These are phyloP conservation scores for Epsilonema sp. DNA, from an alignment of 2,888 invertebrate genomes.

Conservation along the genomic window DNA sequence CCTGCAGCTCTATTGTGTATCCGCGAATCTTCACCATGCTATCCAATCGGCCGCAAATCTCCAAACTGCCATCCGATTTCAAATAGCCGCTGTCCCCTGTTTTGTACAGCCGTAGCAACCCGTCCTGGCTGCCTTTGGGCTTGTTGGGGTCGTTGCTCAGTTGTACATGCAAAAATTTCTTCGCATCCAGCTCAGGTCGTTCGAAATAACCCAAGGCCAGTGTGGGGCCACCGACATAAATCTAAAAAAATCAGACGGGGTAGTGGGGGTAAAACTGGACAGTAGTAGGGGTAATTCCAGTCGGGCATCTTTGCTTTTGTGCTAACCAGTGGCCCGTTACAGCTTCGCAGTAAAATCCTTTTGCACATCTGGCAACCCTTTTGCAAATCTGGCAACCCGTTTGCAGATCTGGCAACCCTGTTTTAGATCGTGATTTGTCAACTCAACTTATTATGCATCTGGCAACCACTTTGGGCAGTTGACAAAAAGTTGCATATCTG, in stretches of 20 bases:
- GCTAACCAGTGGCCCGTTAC: too few relatives aligned
- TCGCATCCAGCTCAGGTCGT: constrained; percentile 29
- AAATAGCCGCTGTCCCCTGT: constrained; percentile 35
- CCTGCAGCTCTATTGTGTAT: constrained; percentile 33
- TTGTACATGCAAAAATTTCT: constrained; percentile 12
- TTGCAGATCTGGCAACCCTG: too few relatives aligned
- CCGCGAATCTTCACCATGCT: constrained; percentile 35
- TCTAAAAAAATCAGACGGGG: constrained; percentile 10
- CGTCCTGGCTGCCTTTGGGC: neutral
- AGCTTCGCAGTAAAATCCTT: too few relatives aligned
- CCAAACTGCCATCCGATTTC: constrained; percentile 30
- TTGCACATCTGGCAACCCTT: too few relatives aligned
- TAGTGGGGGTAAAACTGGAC: neutral
- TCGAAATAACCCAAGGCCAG: constrained; percentile 32
- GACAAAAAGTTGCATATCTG: too few relatives aligned
- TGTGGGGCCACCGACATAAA: constrained; percentile 31
- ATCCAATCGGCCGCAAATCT: constrained; percentile 34
- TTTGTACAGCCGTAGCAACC: constrained; percentile 26
- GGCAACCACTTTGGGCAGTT: too few relatives aligned
- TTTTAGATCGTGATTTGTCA: too few relatives aligned
- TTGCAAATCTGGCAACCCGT: too few relatives aligned
- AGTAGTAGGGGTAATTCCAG: constrained; percentile 1
- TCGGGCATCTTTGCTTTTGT: too few relatives aligned
- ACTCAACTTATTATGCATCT: too few relatives aligned
- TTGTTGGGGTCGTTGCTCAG: neutral